Base-by-base conservation (phyloP, 2,888 invertebrate genomes). In the Xylophagus ater region DNA sequence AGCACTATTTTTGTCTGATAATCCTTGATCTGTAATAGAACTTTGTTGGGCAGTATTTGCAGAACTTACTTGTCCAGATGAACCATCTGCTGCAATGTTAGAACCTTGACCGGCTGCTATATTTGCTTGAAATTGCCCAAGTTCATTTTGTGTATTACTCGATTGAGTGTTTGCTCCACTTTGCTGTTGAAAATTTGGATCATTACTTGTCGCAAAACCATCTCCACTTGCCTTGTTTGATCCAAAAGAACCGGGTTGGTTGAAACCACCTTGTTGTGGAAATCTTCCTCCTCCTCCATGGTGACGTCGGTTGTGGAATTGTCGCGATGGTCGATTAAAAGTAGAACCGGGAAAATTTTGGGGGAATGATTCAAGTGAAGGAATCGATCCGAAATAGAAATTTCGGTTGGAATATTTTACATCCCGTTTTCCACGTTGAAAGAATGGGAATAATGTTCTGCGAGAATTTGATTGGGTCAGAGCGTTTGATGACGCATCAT, bases 81-180 rank as follows among this genome's bases (percentile, higher is more conserved):
- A 49, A 14, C 61, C 62, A 40, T 62, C 56, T 17, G 46, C 36
- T 3, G 58, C 59, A n/a, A 63, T 21, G 25, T 63, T 62, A 0
- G 61, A 58, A 12, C 59, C 47, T 25, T 59, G 58, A 45, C 61
- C 59, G n/a, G 62, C 59, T 14, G 55, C 59, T 10, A 55, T 56
- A n/a, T 52, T 56, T 10, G 54, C 46, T 18, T 52, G 52, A 21
- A 45, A 48, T 2, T 42, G 12, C 2, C 57, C 57, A 14, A 43
- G 28, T 21, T 40, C 37, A 33, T 53, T 53, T 12, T 43, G 28
- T 10, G 37, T 33, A 20, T 51, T 51, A 14, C 50, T 51, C 2
- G 55, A 51, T 8, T 57, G 54, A 2, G 59, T 59, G 19, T 63
- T 62, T 24, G 56, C 54, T 19, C 52, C 55, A 2, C 59, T 58